Evolutionary conservation across 1,140 invertebrate genomes (phyloP).

Genomic region (Neodiprion fabricii): DNA sequence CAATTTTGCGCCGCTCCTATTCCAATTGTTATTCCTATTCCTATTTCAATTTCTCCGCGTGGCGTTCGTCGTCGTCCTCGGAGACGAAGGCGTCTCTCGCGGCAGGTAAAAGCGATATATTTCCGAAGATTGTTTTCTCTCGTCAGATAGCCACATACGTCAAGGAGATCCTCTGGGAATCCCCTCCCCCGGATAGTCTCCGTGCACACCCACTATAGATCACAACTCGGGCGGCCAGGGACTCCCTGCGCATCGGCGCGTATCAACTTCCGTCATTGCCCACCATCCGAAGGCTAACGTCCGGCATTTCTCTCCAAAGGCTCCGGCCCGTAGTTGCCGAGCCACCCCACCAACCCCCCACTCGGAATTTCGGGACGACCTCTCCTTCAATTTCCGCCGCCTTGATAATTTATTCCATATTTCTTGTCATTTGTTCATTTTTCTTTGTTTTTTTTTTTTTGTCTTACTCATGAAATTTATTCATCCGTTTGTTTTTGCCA

Average conservation of each 20-base stretch:
- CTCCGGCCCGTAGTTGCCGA: not conserved
- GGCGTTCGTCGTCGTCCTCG: not conserved
- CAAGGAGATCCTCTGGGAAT: constrained; percentile 52
- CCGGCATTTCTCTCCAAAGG: constrained; percentile 53
- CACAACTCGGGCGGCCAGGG: constrained; percentile 55
- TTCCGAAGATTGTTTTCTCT: constrained; percentile 63
- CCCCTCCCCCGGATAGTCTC: constrained; percentile 38
- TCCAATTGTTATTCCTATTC: not conserved
- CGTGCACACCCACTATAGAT: constrained; percentile 57
- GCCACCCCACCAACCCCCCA: too few relatives aligned
- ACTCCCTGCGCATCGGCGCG: constrained; percentile 55
- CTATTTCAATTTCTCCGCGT: not conserved
- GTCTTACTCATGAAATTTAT: too few relatives aligned
- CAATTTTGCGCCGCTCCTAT: too few relatives aligned
- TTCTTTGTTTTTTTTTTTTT: too few relatives aligned
- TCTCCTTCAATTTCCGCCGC: too few relatives aligned
- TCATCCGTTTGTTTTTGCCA: too few relatives aligned
- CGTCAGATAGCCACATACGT: constrained; percentile 63
- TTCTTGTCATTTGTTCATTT: too few relatives aligned
- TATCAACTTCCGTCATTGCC: constrained; percentile 63
- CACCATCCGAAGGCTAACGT: constrained; percentile 56
- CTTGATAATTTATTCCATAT: too few relatives aligned
- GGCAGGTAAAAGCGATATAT: constrained; percentile 54
- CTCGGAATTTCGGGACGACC: not conserved
- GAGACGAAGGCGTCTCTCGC: not conserved